phyloP scores from a whole-genome alignment of 2,797 vertebrate species.

The Allobates femoralis region DNA sequence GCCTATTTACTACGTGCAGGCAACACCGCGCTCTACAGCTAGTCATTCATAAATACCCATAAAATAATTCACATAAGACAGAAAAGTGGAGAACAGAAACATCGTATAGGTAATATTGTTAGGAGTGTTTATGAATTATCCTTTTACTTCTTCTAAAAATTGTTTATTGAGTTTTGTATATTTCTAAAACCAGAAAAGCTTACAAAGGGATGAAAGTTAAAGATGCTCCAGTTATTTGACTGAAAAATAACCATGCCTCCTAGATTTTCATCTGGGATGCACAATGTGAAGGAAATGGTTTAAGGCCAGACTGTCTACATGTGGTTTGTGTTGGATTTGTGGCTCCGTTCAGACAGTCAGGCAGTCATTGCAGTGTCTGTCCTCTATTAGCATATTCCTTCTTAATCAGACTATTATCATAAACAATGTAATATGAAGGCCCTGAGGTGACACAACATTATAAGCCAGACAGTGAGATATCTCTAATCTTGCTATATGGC shows the following conservation, averaged over 20 bases:
- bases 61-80: too few species aligned
- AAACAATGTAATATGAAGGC: background rate
- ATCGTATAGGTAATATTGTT: too few species aligned
- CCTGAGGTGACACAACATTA: background rate
- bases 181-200: background rate
- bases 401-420: background rate
- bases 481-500: background rate
- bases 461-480: conserved; percentile 1
- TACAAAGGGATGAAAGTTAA: background rate
- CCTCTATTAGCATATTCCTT: conserved; percentile 5
- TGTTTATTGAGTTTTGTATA: too few species aligned
- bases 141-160: too few species aligned
- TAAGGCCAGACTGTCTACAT: conserved; percentile 27
- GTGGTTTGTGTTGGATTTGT: conserved; percentile 51
- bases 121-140: too few species aligned
- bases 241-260: background rate
- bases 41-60: too few species aligned
- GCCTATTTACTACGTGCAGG: too few species aligned
- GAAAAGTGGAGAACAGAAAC: too few species aligned
- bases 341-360: conserved; percentile 16
- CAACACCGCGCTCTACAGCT: too few species aligned
- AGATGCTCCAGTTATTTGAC: background rate
- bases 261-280: conserved; percentile 23
- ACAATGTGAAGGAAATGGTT: conserved; percentile 8
- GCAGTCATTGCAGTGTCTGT: conserved; percentile 20